A percentile compares a stretch with the other conserved stretches of the same genome.
phyloP scores from a whole-genome alignment of 2,797 vertebrate genomes.

The Betta splendens region DNA sequence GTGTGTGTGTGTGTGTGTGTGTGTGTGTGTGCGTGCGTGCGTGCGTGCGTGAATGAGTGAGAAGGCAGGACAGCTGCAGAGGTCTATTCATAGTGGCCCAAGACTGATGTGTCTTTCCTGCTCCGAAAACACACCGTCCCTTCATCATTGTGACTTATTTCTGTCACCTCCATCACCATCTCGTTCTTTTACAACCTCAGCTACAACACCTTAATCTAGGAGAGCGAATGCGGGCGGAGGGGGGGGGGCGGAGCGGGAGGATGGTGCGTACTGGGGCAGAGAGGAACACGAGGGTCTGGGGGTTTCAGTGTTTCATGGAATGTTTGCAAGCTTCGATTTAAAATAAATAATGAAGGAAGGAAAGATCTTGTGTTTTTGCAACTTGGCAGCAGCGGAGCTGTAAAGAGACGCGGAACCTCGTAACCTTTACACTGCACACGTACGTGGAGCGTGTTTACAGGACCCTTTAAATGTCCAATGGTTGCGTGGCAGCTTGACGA shows the following conservation, averaged over 20 bases:
- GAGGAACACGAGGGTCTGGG: too few species aligned
- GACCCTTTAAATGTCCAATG: neutral
- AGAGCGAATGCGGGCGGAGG: too few species aligned
- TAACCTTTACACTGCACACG: neutral
- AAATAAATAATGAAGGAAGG: neutral
- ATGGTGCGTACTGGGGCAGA: too few species aligned
- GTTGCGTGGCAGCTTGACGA: neutral
- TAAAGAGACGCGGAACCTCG: too few species aligned
- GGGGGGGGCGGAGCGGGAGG: too few species aligned
- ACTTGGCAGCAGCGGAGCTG: neutral
- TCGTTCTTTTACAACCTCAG: constrained; percentile 25
- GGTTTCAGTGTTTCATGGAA: too few species aligned
- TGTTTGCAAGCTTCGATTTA: too few species aligned
- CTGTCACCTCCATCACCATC: constrained; percentile 41
- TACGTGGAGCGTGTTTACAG: neutral
- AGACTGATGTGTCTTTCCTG: constrained; percentile 62
- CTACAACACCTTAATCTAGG: constrained; percentile 12
- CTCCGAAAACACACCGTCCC: constrained; percentile 45
- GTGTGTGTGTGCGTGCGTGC: constrained; percentile 21
- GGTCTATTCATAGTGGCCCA: constrained; percentile 67
- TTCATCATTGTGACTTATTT: constrained; percentile 60
- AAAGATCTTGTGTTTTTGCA: neutral
- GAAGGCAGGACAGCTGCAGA: constrained; percentile 63
- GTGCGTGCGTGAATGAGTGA: constrained; percentile 52
- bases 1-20: constrained; percentile 33